Base-by-base conservation (phyloP, 2,797 vertebrate genomes). In the Zenarchopterus dispar region DNA sequence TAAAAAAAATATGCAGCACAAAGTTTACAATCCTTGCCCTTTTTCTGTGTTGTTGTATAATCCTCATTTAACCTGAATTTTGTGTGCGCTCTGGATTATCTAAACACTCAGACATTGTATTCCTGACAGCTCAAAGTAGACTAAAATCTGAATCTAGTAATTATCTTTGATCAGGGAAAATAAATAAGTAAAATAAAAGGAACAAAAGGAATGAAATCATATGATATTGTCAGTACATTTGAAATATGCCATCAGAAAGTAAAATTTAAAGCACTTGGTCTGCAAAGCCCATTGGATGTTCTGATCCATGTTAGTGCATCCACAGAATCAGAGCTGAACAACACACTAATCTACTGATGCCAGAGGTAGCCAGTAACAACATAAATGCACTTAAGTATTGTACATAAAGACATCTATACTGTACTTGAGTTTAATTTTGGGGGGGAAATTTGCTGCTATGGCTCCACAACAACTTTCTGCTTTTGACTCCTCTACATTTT, bases 221-320 rank as follows among this genome's bases (percentile, higher is more conserved):
- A 17, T 21, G n/a, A 28, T n/a, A 5, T n/a, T 24, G 18, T 46
- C 8, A 13, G 44, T 19, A 28, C 45, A 5, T 36, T 44, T 51
- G 2, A 43, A 11, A 16, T 33, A 21, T 54, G 53, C 41, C 19
- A 41, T 54, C 23, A 47, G 15, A 59, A 66, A 44, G 31, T 8
- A 2, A 33, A 16, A 41, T 0, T 8, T 11, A 3, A n/a, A 9
- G 46, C 18, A 10, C 10, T 22, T n/a, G 8, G 18, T 8, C 24
- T 21, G 26, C 21, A 0, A 16, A 45, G 11, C 26, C n/a, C 22
- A 15, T 8, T 23, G 19, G 11, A 16, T 19, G 8, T 61, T 9
- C 15, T 28, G 55, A 57, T 46, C 17, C 10, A 42, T 36, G 42
- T 61, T 11, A 21, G 19, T 4, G 4, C 16, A 2, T 16, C 56